These are phyloP conservation scores for Myzus persicae DNA, from an alignment of 1,140 invertebrate species.

Conservation along the genomic window DNA sequence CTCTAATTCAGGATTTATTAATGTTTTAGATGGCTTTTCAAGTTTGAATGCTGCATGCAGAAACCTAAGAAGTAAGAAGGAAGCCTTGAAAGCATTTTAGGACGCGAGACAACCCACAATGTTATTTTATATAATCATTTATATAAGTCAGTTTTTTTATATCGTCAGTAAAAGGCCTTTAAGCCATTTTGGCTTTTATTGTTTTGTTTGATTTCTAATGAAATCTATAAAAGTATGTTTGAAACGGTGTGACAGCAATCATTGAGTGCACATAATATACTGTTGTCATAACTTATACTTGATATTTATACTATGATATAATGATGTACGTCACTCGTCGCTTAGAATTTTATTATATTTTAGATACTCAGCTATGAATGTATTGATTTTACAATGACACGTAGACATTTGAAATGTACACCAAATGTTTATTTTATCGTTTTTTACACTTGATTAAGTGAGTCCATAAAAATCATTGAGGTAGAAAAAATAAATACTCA, in stretches of 20 bases:
- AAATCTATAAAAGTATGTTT: neutral
- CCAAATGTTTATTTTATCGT: too few relatives aligned
- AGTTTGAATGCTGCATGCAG: neutral
- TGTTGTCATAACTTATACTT: neutral
- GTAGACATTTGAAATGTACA: too few relatives aligned
- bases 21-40: neutral
- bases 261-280: neutral
- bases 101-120: neutral
- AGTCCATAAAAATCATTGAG: too few relatives aligned
- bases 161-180: neutral
- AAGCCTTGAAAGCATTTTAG: neutral
- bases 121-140: conserved; percentile 11
- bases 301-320: neutral
- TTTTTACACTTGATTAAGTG: too few relatives aligned
- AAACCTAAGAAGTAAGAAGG: neutral
- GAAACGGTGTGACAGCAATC: neutral
- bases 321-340: neutral
- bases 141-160: neutral
- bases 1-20: neutral
- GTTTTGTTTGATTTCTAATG: neutral
- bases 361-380: too few relatives aligned
- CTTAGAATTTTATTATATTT: neutral
- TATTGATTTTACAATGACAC: too few relatives aligned
- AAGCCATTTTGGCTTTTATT: neutral
- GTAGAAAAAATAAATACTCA: too few relatives aligned